phyloP scores from a whole-genome alignment of 2,888 invertebrate species.

The Melanchra persicariae region DNA sequence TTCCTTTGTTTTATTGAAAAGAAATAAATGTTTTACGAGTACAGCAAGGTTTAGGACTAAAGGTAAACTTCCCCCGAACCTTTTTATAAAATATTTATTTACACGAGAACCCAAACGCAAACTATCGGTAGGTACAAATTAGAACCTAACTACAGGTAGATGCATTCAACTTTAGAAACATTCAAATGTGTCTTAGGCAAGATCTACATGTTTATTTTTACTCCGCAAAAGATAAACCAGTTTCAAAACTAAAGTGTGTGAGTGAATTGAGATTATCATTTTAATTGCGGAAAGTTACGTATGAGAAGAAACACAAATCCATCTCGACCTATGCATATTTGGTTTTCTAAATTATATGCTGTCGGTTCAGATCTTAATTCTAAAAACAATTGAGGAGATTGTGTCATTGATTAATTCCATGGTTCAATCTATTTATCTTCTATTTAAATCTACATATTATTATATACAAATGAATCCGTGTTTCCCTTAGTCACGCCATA shows the following conservation, averaged over 20 bases:
- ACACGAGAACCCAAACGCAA: background rate
- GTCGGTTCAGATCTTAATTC: constrained; percentile 39
- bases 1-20: constrained; percentile 38
- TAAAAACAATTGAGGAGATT: constrained; percentile 60
- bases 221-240: constrained; percentile 14
- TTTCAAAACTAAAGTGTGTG: constrained; percentile 41
- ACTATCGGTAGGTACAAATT: background rate
- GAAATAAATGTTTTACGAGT: constrained; percentile 14
- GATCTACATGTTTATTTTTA: constrained; percentile 15
- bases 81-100: background rate
- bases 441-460: no score
- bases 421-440: no score
- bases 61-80: constrained; percentile 4
- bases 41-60: background rate
- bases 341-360: constrained; percentile 44
- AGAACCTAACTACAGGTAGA: background rate
- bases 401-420: constrained; percentile 66
- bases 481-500: no score
- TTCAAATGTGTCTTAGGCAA: background rate
- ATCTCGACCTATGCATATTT: constrained; percentile 43
- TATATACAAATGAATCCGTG: no score
- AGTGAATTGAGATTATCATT: constrained; percentile 48
- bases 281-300: constrained; percentile 44
- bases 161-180: constrained; percentile 3
- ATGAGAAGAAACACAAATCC: constrained; percentile 30